Evolutionary conservation across 2,113 vertebrate species (phyloP), one percentile per base, ranked within the genome.

Genomic region (Chaetorhynchus papuensis): DNA sequence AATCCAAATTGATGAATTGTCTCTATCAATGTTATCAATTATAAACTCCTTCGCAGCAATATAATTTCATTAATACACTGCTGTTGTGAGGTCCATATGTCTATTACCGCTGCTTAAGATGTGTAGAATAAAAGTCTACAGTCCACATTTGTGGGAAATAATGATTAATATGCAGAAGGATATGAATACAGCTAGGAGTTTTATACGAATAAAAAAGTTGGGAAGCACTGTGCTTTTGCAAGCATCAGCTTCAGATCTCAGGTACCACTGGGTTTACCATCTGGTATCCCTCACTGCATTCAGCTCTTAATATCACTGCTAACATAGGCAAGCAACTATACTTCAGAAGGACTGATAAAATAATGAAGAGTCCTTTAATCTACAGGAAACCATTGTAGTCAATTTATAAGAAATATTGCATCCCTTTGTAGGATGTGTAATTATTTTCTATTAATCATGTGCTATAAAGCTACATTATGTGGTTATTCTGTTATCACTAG

Each of bases 401-500:
- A 98, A 98, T 98, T 98, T 98, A 98, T 97, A 98, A 98, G 98
- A 98, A 98, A 98, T 98, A 98, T 98, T 98, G 97, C 98, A 97
- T 98, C 98, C 98, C 98, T 98, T 98, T 98, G 98, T 98, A 98
- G 97, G 97, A 98, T 93, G 83, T 98, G 97, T 98, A 98, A 98
- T 98, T 98, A 98, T 98, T 98, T 98, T 98, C 98, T 98, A 98
- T 98, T 98, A 98, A 98, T 98, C 98, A 98, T 98, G 98, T 95
- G 94, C 98, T 98, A 97, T 98, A 98, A 98, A 98, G 98, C 97
- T 97, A 98, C 98, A 98, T 98, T 98, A 98, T 98, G 97, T 91
- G 96, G 97, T 98, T 98, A 98, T 98, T 98, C 97, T 98, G 98
- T 98, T 98, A 98, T 98, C 98, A 96, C 97, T 98, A 96, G 97